These are phyloP conservation scores for Callipepla californica DNA, from an alignment of 2,113 vertebrate species.

Conservation along the genomic window DNA sequence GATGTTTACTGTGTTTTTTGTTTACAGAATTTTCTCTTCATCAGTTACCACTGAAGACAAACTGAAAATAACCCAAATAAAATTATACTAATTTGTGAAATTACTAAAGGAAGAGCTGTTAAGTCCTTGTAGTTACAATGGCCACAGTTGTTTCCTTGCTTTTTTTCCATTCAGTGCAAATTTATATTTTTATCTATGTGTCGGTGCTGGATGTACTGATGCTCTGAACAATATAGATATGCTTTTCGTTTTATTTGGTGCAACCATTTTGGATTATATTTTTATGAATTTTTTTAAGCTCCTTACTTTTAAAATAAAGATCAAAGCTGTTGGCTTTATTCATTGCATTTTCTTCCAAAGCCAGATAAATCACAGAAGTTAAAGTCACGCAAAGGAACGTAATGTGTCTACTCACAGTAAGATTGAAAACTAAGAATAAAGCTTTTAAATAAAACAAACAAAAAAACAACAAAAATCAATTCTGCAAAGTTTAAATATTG, in stretches of 20 bases:
- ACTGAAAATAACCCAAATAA: neutral
- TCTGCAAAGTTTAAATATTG: neutral
- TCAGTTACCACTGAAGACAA: neutral
- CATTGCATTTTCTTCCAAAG: neutral
- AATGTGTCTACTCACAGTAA: neutral
- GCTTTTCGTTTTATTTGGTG: constrained; percentile 25
- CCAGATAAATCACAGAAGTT: constrained; percentile 45
- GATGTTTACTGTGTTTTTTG: neutral
- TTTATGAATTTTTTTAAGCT: constrained; percentile 54
- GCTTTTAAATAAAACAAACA: neutral
- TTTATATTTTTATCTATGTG: neutral
- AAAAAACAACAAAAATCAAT: neutral
- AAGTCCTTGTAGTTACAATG: neutral
- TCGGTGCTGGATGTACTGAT: neutral
- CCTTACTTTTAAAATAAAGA: constrained; percentile 66
- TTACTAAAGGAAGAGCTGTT: neutral
- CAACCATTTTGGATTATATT: constrained; percentile 64
- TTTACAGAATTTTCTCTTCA: neutral
- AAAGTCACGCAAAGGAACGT: neutral
- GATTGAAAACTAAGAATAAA: neutral
- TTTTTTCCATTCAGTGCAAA: neutral
- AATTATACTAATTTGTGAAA: neutral
- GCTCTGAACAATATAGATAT: neutral
- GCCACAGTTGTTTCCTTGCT: neutral
- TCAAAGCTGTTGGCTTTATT: constrained; percentile 58